Percentiles rank a stretch among this genome's conserved stretches.
These are phyloP conservation scores for Trachythela sp. DNA, from an alignment of 64 coral and sea anemone genomes.

Conservation along the genomic window DNA sequence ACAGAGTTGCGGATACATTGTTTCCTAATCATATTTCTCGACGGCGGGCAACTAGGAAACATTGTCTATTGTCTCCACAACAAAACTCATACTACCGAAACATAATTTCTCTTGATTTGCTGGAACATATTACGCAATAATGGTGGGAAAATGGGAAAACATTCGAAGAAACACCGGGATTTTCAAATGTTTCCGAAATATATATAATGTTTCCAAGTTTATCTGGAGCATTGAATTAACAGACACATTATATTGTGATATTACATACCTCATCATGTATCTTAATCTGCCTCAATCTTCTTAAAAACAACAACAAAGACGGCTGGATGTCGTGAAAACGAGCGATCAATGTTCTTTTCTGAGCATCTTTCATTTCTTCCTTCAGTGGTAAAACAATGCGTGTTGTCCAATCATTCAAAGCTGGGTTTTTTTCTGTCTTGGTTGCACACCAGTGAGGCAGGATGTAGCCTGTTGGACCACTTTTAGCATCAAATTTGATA, in stretches of 20 bases:
- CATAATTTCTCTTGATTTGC: too few relatives aligned
- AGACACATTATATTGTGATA: background rate
- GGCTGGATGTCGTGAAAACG: constrained; percentile 43
- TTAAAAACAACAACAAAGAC: background rate
- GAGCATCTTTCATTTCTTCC: constrained; percentile 56
- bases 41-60: too few relatives aligned
- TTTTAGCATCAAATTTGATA: constrained; percentile 84
- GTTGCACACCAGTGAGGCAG: constrained; percentile 60
- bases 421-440: background rate
- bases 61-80: too few relatives aligned
- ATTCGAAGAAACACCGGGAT: too few relatives aligned
- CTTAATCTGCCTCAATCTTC: background rate
- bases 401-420: constrained; percentile 59
- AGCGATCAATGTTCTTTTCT: constrained; percentile 61
- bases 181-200: too few relatives aligned
- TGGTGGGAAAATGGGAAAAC: too few relatives aligned
- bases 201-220: too few relatives aligned
- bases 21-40: too few relatives aligned
- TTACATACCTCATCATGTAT: background rate
- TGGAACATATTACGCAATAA: too few relatives aligned
- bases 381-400: constrained; percentile 76
- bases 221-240: too few relatives aligned
- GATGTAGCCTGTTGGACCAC: constrained; percentile 76
- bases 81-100: too few relatives aligned
- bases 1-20: too few relatives aligned